Evolutionary conservation across 2,888 invertebrate genomes (phyloP), one percentile per base, ranked within the genome.

Genomic region (Tetropium fuscum): DNA sequence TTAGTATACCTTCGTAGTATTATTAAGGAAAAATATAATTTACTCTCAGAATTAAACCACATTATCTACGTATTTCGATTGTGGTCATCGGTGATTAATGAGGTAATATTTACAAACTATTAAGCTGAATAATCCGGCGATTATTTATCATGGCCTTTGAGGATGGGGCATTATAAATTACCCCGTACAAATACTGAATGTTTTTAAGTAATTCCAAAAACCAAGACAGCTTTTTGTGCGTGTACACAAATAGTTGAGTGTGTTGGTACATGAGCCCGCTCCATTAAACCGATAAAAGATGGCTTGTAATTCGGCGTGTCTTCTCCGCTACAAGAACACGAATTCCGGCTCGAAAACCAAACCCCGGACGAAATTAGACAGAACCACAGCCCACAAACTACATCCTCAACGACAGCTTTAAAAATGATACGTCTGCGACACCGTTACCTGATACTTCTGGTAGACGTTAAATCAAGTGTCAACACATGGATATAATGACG

Each of bases 361-460:
- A 15, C 27, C 15, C 41, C 15, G 41, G 19, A 53, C 53, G 34
- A 20, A 53, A 53, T 53, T 53, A 41, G 53, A 53, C 43, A 40
- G 43, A 43, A 53, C 30, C 53, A 13, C 43, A 30, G 25, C 49
- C 57, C 59, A 51, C 59, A 62, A 47, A 53, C 60, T 53, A 70
- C 70, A 69, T 55, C 62, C 49, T 45, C 60, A 69, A 63, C 60
- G 70, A 70, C 70, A 70, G 68, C 51, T 68, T 69, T 69, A 70
- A 70, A 69, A 70, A 69, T 69, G 64, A 68, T 60, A n/a, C n/a
- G 62, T 53, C 43, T 58, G 57, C 49, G 59, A 45, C 62, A 53
- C 59, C 48, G 66, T 66, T 62, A 70, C 51, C 55, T 51, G 70
- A 70, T 69, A 69, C 55, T 59, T 36, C 57, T 58, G 27, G 36